These are phyloP conservation scores for Tenthredo scrophulariae DNA, from an alignment of 2,888 invertebrate species.

Conservation along the genomic window DNA sequence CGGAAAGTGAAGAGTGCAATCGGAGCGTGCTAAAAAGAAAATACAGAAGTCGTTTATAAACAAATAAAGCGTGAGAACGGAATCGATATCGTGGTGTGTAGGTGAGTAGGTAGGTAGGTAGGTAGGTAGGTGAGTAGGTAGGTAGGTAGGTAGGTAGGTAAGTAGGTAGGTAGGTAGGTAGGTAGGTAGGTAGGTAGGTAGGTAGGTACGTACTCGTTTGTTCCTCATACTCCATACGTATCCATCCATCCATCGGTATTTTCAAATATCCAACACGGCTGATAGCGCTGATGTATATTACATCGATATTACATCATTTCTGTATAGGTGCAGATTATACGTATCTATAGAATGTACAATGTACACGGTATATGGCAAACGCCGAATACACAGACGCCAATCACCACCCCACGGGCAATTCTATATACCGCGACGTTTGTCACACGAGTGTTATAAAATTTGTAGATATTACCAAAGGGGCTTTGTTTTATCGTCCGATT, in stretches of 20 bases:
- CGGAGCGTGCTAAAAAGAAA: neutral
- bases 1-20: neutral
- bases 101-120: too few relatives aligned
- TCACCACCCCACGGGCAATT: conserved; percentile 36
- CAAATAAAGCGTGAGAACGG: conserved; percentile 3
- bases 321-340: neutral
- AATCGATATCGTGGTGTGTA: neutral
- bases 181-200: too few relatives aligned
- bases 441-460: conserved; percentile 47
- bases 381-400: conserved; percentile 38
- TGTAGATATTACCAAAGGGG: conserved; percentile 48
- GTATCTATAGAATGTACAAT: neutral
- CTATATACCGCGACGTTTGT: conserved; percentile 37
- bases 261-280: neutral
- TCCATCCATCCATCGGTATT: conserved; percentile 22
- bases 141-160: too few relatives aligned
- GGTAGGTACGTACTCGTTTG: neutral
- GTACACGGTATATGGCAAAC: conserved; percentile 19
- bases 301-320: conserved; percentile 1
- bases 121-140: neutral
- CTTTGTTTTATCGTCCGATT: conserved; percentile 48
- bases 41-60: neutral
- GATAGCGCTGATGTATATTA: conserved; percentile 28
- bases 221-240: neutral
- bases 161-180: neutral